Evolutionary conservation across 2,797 vertebrate genomes (phyloP).

Genomic region (Scolopax rusticola): DNA sequence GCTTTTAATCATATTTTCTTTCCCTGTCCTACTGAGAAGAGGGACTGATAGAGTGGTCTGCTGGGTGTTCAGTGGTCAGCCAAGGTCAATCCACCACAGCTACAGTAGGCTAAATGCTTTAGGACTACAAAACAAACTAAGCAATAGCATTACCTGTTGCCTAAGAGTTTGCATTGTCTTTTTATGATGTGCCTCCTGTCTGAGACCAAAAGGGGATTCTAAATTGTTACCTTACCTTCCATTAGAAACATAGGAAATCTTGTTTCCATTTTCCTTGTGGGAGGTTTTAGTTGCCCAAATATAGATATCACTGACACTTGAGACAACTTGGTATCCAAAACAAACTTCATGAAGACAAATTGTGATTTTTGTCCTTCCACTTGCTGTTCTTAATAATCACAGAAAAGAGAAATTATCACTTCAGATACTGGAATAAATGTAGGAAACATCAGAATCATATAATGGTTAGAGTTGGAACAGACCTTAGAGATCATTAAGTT

Average conservation of each 20-base stretch:
- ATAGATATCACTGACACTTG: not conserved
- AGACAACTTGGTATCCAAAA: not conserved
- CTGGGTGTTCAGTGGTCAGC: not conserved
- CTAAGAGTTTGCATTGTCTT: not conserved
- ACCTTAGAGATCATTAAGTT: too few species aligned
- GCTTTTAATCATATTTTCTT: not conserved
- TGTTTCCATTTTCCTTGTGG: not conserved
- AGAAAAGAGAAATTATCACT: not conserved
- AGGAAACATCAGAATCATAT: not conserved
- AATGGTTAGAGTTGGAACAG: too few species aligned
- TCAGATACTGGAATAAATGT: not conserved
- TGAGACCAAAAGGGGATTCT: not conserved
- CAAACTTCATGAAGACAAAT: not conserved
- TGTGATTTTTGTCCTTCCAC: not conserved
- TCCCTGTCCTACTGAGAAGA: not conserved
- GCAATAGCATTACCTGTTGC: not conserved
- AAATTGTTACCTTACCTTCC: not conserved
- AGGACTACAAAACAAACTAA: not conserved
- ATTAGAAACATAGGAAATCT: not conserved
- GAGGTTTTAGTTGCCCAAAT: not conserved
- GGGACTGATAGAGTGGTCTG: not conserved
- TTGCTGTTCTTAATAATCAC: not conserved
- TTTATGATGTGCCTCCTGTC: not conserved
- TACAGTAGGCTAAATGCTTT: not conserved
- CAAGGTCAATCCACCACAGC: not conserved